Conservation (phyloP, 1,140 invertebrate species). For the Megalopta genalis region DNA sequence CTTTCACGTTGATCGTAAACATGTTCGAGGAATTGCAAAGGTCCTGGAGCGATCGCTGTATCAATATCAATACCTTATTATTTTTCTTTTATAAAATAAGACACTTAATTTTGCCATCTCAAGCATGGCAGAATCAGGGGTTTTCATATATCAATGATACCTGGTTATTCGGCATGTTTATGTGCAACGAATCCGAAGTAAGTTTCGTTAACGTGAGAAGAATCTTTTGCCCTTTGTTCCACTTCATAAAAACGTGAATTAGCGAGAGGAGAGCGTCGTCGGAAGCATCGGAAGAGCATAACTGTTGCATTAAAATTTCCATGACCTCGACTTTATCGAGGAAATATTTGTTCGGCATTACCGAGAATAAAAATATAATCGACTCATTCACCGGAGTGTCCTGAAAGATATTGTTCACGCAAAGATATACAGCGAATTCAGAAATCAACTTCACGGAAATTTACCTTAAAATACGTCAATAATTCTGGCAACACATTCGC, state of each 20-base stretch:
- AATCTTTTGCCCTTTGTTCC: constrained; percentile 47
- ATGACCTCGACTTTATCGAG: constrained; percentile 3
- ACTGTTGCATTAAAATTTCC: constrained; percentile 28
- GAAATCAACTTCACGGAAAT: background rate
- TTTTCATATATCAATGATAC: constrained; percentile 1
- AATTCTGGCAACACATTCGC: constrained; percentile 29
- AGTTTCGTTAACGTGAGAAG: constrained; percentile 41
- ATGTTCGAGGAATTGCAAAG: background rate
- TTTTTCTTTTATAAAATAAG: background rate
- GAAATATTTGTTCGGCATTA: constrained; percentile 49
- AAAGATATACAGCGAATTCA: no score
- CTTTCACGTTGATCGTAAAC: constrained; percentile 13
- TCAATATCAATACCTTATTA: background rate
- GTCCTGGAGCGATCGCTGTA: constrained; percentile 3
- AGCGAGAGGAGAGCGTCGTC: constrained; percentile 42
- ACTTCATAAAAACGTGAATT: constrained; percentile 58
- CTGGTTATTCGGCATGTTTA: background rate
- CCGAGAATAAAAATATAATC: constrained; percentile 58
- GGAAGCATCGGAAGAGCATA: constrained; percentile 36
- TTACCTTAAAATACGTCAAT: constrained; percentile 18
- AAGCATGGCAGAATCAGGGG: no score
- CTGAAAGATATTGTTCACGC: constrained; percentile 33
- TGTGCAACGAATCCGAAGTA: constrained; percentile 10
- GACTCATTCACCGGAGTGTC: constrained; percentile 42
- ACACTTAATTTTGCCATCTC: no score